Percentiles rank a stretch among this genome's conserved stretches.
Conservation (phyloP, 2,797 vertebrate species). For the Tauraco hartlaubi region DNA sequence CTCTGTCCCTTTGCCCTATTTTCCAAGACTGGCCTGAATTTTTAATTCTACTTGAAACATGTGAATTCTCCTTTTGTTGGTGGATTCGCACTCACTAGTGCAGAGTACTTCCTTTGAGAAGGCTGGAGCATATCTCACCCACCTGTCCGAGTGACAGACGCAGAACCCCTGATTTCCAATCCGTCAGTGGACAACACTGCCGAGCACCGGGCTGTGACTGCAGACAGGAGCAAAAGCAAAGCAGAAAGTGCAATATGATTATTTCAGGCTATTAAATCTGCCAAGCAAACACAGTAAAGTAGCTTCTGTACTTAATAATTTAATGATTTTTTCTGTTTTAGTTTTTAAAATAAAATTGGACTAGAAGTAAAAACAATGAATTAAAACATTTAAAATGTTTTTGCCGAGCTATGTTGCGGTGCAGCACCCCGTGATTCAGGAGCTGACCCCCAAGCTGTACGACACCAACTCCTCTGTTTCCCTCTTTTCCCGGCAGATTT, state of each 20-base stretch:
- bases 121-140: neutral
- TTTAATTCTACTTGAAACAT: neutral
- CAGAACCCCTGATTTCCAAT: neutral
- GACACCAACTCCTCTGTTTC: neutral
- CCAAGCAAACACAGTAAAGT: neutral
- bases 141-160: neutral
- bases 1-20: neutral
- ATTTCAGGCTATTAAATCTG: neutral
- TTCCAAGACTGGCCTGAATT: neutral
- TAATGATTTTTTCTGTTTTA: neutral
- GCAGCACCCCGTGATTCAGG: rapidly evolving
- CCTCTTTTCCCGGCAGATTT: slow-evolving; percentile 85
- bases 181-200: neutral
- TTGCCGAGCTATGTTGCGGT: neutral
- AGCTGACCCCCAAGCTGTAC: neutral
- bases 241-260: neutral
- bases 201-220: neutral
- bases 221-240: neutral
- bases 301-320: neutral
- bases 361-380: neutral
- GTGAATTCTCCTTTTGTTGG: neutral
- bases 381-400: neutral
- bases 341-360: neutral
- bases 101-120: neutral
- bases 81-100: rapidly evolving